Base-by-base conservation (phyloP, 2,113 vertebrate genomes). In the Oryzias celebensis region DNA sequence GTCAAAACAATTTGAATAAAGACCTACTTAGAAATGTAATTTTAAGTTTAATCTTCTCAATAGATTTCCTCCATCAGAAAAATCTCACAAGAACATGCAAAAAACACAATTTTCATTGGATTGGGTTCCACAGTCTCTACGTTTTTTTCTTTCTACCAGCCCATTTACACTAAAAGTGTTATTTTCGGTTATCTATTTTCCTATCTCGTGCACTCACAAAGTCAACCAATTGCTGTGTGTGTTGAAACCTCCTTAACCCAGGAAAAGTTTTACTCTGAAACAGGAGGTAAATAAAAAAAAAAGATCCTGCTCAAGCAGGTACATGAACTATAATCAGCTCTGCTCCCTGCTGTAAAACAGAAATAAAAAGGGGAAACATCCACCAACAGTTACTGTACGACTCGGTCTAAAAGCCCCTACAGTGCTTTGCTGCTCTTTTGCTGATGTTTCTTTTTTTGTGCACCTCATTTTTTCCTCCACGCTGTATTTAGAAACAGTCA, bases 401-500 rank as follows among this genome's bases (percentile, higher is more conserved):
- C 36, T 36, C n/a, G 3, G 20, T 22, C n/a, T 18, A 20, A 48
- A 20, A 18, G 45, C 16, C n/a, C 45, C 45, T 7, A 7, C 7
- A n/a, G 15, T 7, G 4, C 17, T 43, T 41, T 18, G 16, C 58
- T 36, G 36, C 36, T 12, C 64, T 16, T 53, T 18, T 68, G 20
- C 7, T 47, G 23, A 69, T 55, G 28, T 42, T 5, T 36, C 26
- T 50, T 55, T 59, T 54, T 42, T 20, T 48, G 44, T 76, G 55
- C 62, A 16, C 63, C 62, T 64, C 58, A 31, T 52, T 65, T 63
- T 73, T 52, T 77, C 44, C 58, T 54, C 54, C 54, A 50, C 13
- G 55, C 52, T 2, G 55, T 47, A 56, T 84, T 24, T 77, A 83
- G 76, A 81, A 88, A 81, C 74, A 82, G 73, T 56, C 55, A 18